Base-by-base conservation (phyloP, 2,797 vertebrate genomes). In the Amblyraja radiata region DNA sequence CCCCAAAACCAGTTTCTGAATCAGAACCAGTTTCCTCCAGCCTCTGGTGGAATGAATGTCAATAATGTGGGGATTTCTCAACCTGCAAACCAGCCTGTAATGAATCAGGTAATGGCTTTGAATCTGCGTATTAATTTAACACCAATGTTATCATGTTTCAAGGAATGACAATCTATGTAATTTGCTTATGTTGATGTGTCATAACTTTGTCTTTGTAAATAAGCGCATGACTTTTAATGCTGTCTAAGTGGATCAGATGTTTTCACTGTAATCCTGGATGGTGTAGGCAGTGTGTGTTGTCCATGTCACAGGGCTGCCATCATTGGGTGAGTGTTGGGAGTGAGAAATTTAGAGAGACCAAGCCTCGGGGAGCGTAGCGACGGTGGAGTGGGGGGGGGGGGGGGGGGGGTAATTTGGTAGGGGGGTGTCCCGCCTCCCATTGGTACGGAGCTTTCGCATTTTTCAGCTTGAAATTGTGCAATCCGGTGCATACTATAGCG, bases 1-100 rank as follows among this genome's bases (percentile, higher is more conserved):
- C 96, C 96, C 91, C 99, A 98, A 96, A 97, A 96, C 91, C 98
- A 97, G 93, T 99, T 99, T 94, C 96, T 99, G 95, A 94, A 97
- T 61, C 98, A 99, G 95, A 97, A 96, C 80, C 98, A 98, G 94
- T 99, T 99, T 93, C 96, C 98, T 65, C 95, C 97, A 3, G 96
- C 97, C 71, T 96, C 95, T 32, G 97, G 97, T 23, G 93, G 97
- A 1, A 96, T 99, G 97, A 98, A 97, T 91, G 97, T 98, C 94
- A 97, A 95, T 95, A 96, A 2, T 0, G 97, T 98, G 93, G 96
- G 96, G 93, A 95, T 98, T 94, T 97, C 97, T 91, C 98, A 99
- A 93, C 96, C 97, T 0, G 95, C 97, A 54, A 95, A 97, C 25
- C 98, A 98, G 95, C 95, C 97, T 1, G 97, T 97, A 4, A 97